Base-by-base conservation (phyloP, 1,140 invertebrate genomes). In the Eriocheir sinensis region DNA sequence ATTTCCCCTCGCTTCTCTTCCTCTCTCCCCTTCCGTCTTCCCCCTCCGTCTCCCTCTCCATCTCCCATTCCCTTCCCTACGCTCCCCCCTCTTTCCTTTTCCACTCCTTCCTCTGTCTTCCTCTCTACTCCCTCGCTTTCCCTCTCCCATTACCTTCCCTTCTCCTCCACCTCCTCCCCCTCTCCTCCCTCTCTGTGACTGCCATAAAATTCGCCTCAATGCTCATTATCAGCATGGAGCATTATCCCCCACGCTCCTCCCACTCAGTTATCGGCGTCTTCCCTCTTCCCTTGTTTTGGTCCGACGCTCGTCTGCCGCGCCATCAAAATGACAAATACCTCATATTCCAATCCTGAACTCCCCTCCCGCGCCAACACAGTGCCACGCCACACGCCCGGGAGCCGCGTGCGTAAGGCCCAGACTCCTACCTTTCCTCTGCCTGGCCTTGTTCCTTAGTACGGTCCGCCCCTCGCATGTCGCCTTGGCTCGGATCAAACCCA, bases 301-400 rank as follows among this genome's bases (percentile, higher is more conserved):
- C 44, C 53, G 53, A 79, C 36, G 60, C 72, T n/a, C 89, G 53
- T 80, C 89, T 79, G 36, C 89, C 89, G 79, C 30, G 53, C 89
- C 60, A 91, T 91, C 60, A 91, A 91, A 91, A 91, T 91, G 89
- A 91, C 89, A 91, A 91, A 91, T 91, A 80, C 89, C 41, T 91
- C 89, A 91, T 91, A 91, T 91, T 80, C 89, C 89, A 91, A 91
- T 91, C 53, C 89, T 15, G 48, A 53, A 89, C 88, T 53, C 88
- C 88, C 88, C 88, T 41, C 53, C 30, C 0, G 60, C 34, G 36
- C 36, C 8, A 53, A 72, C 48, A 80, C 27, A 38, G 38, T 17
- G 60, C 36, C 48, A 34, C 8, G 21, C 89, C 89, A 48, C 89
- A 17, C n/a, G 30, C 30, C 36, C 3, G 12, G 0, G 32, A 32